Base-by-base conservation (phyloP, 2,888 invertebrate genomes). In the Crepidodera aurea region DNA sequence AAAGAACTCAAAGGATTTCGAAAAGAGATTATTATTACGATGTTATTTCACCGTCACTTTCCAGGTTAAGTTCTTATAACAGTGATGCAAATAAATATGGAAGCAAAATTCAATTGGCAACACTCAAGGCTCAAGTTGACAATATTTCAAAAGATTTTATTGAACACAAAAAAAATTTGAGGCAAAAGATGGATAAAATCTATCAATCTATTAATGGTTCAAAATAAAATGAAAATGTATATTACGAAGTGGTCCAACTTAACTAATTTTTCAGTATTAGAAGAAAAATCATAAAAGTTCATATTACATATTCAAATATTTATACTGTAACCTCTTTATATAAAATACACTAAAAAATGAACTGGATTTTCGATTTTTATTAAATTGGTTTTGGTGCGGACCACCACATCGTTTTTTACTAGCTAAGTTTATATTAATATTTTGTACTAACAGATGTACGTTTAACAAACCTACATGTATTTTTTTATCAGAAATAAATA, bases 1-100 rank as follows among this genome's bases (percentile, higher is more conserved):
- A 84, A 73, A 86, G 84, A 69, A 77, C 85, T 58, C 81, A 84
- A 6, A 79, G 77, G 32, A 66, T 56, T 67, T 48, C 39, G 29
- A 61, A 67, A 60, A 40, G 34, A 0, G 61, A 63, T 50, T 53
- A 55, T 39, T 64, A 62, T 19, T 62, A 62, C 12, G 65, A 63
- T n/a, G 29, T 61, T 1, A 67, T 63, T 40, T 70, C 72, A 19
- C 73, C 72, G 5, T 64, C 65, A 4, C 13, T 74, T 34, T 71
- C 74, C 1, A 67, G 77, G 64, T 59, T 73, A 29, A 71, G 72
- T 63, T 77, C 77, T 19, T 69, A 71, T 22, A 68, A 65, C 42
- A 69, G 67, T 42, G 60, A 62, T 37, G 42, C 51, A 22, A 50
- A 44, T 32, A 32, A 60, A 44, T 46, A 54, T 34, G 55, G 60